Evolutionary conservation across 1,140 invertebrate species (phyloP).

Genomic region (Pachyrhynchus sulphureomaculatus): DNA sequence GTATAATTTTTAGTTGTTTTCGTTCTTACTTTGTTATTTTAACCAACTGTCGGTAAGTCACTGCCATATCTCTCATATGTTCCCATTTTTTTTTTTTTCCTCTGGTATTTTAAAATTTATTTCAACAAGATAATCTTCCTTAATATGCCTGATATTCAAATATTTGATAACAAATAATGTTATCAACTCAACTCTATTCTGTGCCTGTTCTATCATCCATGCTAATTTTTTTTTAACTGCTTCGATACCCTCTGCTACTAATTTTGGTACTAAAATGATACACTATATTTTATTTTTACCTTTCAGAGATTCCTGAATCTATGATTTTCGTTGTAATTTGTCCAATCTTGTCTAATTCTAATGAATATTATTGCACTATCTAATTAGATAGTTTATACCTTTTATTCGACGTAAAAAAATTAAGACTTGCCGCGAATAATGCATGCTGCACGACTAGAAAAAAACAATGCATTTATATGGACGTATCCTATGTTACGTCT

Average conservation of each 20-base stretch:
- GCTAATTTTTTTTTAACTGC: neutral
- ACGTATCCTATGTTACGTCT: no score
- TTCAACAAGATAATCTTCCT: neutral
- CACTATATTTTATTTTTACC: neutral
- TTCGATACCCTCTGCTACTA: neutral
- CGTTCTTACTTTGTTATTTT: neutral
- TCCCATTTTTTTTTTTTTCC: neutral
- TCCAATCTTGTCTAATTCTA: no score
- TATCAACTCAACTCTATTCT: neutral
- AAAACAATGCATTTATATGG: no score
- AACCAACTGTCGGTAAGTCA: neutral
- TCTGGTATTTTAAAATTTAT: neutral
- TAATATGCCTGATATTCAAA: neutral
- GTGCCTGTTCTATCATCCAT: neutral
- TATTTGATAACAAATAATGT: neutral
- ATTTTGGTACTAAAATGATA: neutral
- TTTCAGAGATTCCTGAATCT: no score
- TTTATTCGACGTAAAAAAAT: neutral
- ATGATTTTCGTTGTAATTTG: no score
- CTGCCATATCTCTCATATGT: neutral
- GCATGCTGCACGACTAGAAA: no score
- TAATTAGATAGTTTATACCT: neutral
- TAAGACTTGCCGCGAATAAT: no score
- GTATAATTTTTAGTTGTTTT: no score
- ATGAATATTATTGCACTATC: neutral